These are phyloP conservation scores for Galago senegalensis DNA, from an alignment of 2,797 vertebrate species.

Conservation along the genomic window DNA sequence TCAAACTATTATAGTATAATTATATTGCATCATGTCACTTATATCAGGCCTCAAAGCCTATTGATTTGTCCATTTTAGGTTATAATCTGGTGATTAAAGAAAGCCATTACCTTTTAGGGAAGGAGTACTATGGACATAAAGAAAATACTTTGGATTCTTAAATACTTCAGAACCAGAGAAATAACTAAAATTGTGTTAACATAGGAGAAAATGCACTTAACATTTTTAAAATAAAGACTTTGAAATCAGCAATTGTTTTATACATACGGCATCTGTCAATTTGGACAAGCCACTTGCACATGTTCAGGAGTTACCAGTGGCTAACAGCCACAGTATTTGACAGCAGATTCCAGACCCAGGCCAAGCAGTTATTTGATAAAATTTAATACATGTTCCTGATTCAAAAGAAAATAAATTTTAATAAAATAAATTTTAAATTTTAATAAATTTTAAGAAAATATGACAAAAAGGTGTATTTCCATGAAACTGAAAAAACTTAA, in stretches of 20 bases:
- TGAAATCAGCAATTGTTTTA: not conserved
- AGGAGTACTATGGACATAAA: not conserved
- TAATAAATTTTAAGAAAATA: not conserved
- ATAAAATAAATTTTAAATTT: not conserved
- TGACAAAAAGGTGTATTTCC: not conserved
- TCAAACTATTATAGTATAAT: not conserved
- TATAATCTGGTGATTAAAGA: not conserved
- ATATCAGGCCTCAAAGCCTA: not conserved
- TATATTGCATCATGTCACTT: not conserved
- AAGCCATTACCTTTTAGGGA: not conserved
- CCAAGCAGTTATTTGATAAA: not conserved
- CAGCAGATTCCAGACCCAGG: not conserved
- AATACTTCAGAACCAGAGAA: not conserved
- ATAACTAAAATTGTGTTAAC: not conserved
- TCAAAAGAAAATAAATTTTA: not conserved
- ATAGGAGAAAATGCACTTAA: not conserved
- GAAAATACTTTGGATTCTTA: not conserved
- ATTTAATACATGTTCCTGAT: not conserved
- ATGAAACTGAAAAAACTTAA: not conserved
- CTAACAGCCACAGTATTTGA: not conserved
- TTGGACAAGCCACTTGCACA: not conserved
- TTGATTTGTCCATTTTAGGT: not conserved
- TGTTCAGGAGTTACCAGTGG: not conserved
- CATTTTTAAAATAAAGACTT: not conserved
- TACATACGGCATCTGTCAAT: not conserved